These are phyloP conservation scores for Masnerella sp. DNA, from an alignment of 2,888 invertebrate species.

Conservation along the genomic window DNA sequence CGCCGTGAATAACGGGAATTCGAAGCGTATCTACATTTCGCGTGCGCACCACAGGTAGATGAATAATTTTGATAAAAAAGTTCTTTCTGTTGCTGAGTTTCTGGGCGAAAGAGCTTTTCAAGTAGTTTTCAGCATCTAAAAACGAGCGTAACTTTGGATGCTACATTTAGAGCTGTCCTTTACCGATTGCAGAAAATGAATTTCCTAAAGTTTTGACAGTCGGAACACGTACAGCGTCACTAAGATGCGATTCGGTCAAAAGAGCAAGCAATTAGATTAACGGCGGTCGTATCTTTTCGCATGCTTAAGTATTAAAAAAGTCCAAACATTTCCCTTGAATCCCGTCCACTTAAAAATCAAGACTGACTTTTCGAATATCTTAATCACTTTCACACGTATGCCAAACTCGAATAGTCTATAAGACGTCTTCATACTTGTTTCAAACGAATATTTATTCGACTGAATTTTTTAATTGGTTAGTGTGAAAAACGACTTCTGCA, in stretches of 20 bases:
- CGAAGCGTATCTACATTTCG: conserved; percentile 43
- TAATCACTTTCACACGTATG: conserved; percentile 3
- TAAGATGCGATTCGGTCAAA: conserved; percentile 57
- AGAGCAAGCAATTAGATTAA: conserved; percentile 54
- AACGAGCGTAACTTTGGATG: conserved; percentile 57
- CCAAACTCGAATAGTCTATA: too few relatives aligned
- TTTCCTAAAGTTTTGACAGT: conserved; percentile 55
- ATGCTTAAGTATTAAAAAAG: conserved; percentile 28
- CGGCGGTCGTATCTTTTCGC: conserved; percentile 35
- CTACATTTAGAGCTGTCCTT: conserved; percentile 53
- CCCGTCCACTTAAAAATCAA: not conserved
- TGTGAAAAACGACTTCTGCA: too few relatives aligned
- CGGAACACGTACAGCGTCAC: conserved; percentile 54
- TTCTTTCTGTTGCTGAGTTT: conserved; percentile 51
- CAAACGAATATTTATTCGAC: not conserved
- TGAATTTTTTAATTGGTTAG: too few relatives aligned
- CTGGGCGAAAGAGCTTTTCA: conserved; percentile 57
- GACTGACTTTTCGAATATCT: not conserved
- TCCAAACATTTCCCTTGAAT: not conserved
- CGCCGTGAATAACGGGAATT: conserved; percentile 44
- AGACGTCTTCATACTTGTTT: not conserved
- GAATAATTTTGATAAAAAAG: conserved; percentile 59
- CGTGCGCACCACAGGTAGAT: conserved; percentile 45
- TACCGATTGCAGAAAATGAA: conserved; percentile 56
- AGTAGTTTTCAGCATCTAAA: conserved; percentile 55